A percentile compares a stretch with the other conserved stretches of the same genome.
Conservation (phyloP, 2,888 invertebrate genomes). For the Orgyia antiqua region DNA sequence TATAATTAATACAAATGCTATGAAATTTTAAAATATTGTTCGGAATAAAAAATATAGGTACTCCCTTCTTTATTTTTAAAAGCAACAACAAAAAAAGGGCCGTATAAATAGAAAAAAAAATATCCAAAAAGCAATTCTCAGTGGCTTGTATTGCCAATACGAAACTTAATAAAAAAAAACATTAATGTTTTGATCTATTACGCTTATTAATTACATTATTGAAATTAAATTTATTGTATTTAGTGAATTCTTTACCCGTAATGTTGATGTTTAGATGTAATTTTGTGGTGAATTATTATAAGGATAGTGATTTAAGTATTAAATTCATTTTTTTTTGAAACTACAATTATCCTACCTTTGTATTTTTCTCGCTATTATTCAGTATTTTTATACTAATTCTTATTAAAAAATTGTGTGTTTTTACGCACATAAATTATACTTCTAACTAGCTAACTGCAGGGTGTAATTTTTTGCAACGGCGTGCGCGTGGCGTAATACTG, state of each 20-base stretch:
- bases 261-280: slow-evolving; percentile 65
- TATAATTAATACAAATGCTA: neutral
- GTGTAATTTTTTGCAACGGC: too few species aligned
- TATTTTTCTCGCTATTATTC: slow-evolving; percentile 18
- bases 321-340: slow-evolving; percentile 9
- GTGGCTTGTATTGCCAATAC: slow-evolving; percentile 36
- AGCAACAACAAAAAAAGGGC: neutral
- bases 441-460: too few species aligned
- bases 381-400: slow-evolving; percentile 12
- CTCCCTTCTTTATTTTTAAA: too few species aligned
- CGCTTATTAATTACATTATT: slow-evolving; percentile 76
- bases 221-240: slow-evolving; percentile 60
- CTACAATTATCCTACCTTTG: slow-evolving; percentile 8
- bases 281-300: slow-evolving; percentile 39
- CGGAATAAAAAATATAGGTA: neutral
- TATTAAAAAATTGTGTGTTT: too few species aligned
- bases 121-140: slow-evolving; percentile 38
- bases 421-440: too few species aligned
- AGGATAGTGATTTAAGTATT: slow-evolving; percentile 17
- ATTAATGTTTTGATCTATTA: slow-evolving; percentile 76
- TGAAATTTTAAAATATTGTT: neutral
- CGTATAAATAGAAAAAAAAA: too few species aligned
- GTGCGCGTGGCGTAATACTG: too few species aligned
- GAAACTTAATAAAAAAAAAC: slow-evolving; percentile 49
- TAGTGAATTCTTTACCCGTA: slow-evolving; percentile 65